These are phyloP conservation scores for Heteromyza rotundicornis DNA, from an alignment of 2,888 invertebrate genomes.

Conservation along the genomic window DNA sequence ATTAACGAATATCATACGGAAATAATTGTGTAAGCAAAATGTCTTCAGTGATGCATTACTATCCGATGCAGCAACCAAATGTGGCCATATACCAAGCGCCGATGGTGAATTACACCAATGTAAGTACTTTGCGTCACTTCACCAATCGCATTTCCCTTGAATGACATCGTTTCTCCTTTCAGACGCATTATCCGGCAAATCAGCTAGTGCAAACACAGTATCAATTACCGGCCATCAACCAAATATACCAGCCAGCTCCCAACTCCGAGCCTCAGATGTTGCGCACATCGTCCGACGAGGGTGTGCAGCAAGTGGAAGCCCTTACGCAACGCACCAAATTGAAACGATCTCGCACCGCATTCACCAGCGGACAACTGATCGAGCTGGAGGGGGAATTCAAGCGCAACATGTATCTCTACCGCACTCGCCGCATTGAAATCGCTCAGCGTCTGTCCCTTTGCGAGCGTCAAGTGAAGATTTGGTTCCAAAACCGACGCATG, in stretches of 20 bases:
- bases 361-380: slow-evolving; percentile 93
- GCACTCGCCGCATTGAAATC: slow-evolving; percentile 93
- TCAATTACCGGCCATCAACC: no score
- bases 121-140: not conserved
- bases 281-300: no score
- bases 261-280: not conserved
- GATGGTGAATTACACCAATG: slow-evolving; percentile 35
- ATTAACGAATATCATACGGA: not conserved
- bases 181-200: not conserved
- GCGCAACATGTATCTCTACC: slow-evolving; percentile 91
- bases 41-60: slow-evolving; percentile 49
- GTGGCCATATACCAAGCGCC: slow-evolving; percentile 35
- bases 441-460: slow-evolving; percentile 90
- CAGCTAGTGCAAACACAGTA: no score
- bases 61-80: slow-evolving; percentile 43
- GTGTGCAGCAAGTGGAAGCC: not conserved
- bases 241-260: not conserved
- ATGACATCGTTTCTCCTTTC: not conserved
- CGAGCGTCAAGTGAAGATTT: slow-evolving; percentile 86
- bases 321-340: slow-evolving; percentile 33
- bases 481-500: slow-evolving; percentile 84
- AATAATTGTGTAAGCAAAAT: slow-evolving; percentile 19
- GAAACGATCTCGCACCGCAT: slow-evolving; percentile 79
- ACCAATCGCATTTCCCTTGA: not conserved
- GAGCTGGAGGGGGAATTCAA: slow-evolving; percentile 96